Evolutionary conservation across 2,797 vertebrate species (phyloP).

Genomic region (Myotis findleyi): DNA sequence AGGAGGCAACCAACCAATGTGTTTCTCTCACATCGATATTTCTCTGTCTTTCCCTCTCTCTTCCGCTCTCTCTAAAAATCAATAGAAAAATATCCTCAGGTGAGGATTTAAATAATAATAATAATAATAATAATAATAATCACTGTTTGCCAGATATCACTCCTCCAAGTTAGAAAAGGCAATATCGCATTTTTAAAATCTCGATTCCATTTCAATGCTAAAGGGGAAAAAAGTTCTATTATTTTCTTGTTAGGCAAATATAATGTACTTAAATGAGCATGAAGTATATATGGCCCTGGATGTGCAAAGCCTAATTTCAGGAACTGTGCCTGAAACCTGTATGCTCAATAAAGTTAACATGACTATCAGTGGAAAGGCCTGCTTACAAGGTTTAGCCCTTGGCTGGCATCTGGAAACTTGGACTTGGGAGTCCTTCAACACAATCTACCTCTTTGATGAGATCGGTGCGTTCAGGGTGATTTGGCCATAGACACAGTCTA

Average conservation of each 20-base stretch:
- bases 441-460: neutral
- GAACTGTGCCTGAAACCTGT: constrained; percentile 55
- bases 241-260: constrained; percentile 12
- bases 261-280: neutral
- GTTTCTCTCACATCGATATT: no score
- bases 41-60: no score
- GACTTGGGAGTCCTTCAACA: neutral
- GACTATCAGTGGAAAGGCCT: neutral
- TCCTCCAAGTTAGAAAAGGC: neutral
- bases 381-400: neutral
- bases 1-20: no score
- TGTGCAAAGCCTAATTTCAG: constrained; percentile 49
- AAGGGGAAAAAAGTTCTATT: neutral
- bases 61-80: no score
- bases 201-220: neutral
- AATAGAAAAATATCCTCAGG: no score
- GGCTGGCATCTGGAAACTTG: neutral
- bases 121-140: neutral
- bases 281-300: constrained; percentile 29
- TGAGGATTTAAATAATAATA: no score
- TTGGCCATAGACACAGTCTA: neutral
- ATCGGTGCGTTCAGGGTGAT: no score
- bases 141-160: neutral
- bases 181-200: neutral
- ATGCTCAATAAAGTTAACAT: neutral